Evolutionary conservation across 1,140 invertebrate species (phyloP), one percentile per base, ranked within the genome.

Genomic region (Apis cerana): DNA sequence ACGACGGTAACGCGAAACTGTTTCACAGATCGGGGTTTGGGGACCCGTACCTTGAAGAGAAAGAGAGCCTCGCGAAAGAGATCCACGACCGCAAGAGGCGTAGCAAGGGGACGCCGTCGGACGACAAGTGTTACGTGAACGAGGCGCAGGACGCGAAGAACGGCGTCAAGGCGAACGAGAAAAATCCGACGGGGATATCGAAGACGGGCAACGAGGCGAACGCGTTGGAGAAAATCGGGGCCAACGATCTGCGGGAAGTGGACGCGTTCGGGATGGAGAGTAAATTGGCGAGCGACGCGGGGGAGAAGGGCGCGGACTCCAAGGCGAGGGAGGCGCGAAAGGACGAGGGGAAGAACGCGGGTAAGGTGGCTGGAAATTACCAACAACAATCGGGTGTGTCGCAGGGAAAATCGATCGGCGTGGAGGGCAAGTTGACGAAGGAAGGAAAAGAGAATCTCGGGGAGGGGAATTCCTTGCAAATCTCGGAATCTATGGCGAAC

Each of bases 41-140:
- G 19, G 61, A 27, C n/a, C 43, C 65, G 61, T 80, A 86, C 74
- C 65, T 71, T 75, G 72, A 65, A 21, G 52, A 75, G 68, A 15
- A 77, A 74, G 77, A 48, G 59, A 71, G 70, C 56, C 33, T 43
- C 1, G 27, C 27, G 4, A 43, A 43, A 43, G 33, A 43, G 33
- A 7, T 43, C 7, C 85, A 74, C 15, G 65, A 76, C 54, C 87
- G 86, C 21, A 65, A 58, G 27, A 88, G 84, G 69, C 87, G 86
- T 19, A 88, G 62, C 61, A 82, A 81, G 64, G 83, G 21, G 75
- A 61, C 23, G 65, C 54, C 21, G n/a, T n/a, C 59, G 1, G 62
- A 77, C 13, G 76, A 79, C 27, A 62, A 78, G 27, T 76, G 61
- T 75, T 56, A 50, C 19, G 58, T 8, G 54, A 76, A 74, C 23